Percentiles rank a stretch among this genome's conserved stretches.
Conservation (phyloP, 2,113 vertebrate species). For the Charadrius vociferus region DNA sequence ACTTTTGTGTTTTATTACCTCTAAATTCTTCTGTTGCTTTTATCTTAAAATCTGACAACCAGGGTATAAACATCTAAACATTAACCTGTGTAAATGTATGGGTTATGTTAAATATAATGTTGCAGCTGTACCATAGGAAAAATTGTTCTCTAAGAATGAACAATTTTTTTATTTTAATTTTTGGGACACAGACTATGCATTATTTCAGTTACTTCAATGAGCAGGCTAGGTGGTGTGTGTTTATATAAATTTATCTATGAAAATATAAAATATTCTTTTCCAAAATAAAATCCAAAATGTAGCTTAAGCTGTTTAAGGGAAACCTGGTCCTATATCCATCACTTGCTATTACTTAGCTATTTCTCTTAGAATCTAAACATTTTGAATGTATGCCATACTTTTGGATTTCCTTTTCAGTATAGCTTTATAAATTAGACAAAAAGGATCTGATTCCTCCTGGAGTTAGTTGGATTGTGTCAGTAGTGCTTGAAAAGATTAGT, state of each 20-base stretch:
- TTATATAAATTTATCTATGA: not conserved
- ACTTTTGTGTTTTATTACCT: not conserved
- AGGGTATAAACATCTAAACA: not conserved
- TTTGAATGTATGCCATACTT: not conserved
- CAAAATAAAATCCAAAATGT: not conserved
- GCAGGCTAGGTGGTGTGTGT: not conserved
- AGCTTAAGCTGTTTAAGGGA: not conserved
- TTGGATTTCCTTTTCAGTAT: not conserved
- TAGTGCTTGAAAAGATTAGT: not conserved
- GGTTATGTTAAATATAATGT: not conserved
- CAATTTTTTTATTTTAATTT: not conserved
- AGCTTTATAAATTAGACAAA: not conserved
- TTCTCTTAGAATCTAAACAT: not conserved
- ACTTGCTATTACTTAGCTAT: not conserved
- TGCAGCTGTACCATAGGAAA: not conserved
- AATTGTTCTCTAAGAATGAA: not conserved
- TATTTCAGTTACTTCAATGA: not conserved
- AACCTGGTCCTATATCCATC: not conserved
- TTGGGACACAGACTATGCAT: not conserved
- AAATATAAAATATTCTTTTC: not conserved
- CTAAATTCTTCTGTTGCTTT: constrained; percentile 23
- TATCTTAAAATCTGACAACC: not conserved
- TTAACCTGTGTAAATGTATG: not conserved
- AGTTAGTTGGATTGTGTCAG: not conserved
- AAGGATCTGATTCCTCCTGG: not conserved